Base-by-base conservation (phyloP, 1,140 invertebrate genomes). In the Leptinotarsa undecemlineata region DNA sequence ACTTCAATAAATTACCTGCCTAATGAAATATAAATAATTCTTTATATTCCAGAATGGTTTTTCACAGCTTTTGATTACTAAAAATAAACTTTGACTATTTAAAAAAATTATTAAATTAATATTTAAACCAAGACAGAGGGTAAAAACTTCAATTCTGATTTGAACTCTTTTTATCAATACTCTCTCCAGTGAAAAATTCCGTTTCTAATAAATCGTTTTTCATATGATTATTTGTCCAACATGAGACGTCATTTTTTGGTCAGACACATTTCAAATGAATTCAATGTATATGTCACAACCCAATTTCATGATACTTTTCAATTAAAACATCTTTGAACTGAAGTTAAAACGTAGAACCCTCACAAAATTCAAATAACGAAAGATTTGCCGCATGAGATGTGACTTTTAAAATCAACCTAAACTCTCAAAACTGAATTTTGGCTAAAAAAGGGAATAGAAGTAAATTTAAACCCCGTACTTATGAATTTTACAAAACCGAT, bases 321-420 rank as follows among this genome's bases (percentile, higher is more conserved):
- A 64, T 2, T 20, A 64, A 64, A 3, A 33, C 13, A 64, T 13
- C 13, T 64, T 15, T 64, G 51, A 57, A 57, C 15, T 11, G 5
- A 57, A 17, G 17, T 17, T 19, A 2, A 57, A 75, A 70, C 48
- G 75, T 78, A 78, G 77, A 78, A 78, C 77, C 75, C 77, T 68
- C 20, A 21, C 15, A 21, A 23, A 57, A 57, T 57, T 57, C 15
- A 57, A 57, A 57, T 42, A 11, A 42, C 8, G 33, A 42, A 42
- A 42, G 33, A 42, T 42, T 42, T 42, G 33, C 33, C 81, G 78
- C 78, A 79, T 82, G 75, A 81, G 81, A 83, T 81, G 81, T 82
- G 80, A 82, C 74, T 72, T 82, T 83, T 80, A 79, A 64, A 23
- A 57, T 47, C 64, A 15, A n/a, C 4, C 51, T 15, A 57, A 57